Evolutionary conservation across 2,888 invertebrate genomes (phyloP), one percentile per base, ranked within the genome.

Genomic region (Tipula vernalis): DNA sequence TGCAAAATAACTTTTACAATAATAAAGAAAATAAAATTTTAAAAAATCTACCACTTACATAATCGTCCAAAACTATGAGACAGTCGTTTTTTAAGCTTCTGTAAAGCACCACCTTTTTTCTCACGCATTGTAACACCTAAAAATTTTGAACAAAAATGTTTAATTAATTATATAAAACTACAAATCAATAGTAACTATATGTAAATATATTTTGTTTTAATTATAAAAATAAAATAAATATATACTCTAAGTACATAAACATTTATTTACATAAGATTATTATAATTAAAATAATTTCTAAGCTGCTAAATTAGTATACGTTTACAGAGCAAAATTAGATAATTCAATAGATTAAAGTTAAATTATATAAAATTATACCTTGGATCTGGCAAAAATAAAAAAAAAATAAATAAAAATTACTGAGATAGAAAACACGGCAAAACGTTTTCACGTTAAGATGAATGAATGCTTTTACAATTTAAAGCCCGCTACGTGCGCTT

Each of bases 61-160:
- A 98, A 94, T 94, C 98, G 94, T 92, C 98, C 98, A 93, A 98
- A 98, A 93, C 98, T 98, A 92, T 98, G 96, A 91, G 98, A 98
- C 91, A 98, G 95, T 92, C 98, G 95, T 93, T 98, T 97, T 93
- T 97, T 96, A 91, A 98, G 94, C 93, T 98, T 98, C 93, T 98
- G 98, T 91, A 98, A 94, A 89, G 97, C 96, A 90, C 97, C 97
- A 89, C 96, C 96, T 92, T 97, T 96, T 93, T 98, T 98, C 93
- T 97, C 97, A 92, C 97, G 94, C 96, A 97, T 96, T 91, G 96
- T 96, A 93, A 97, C 97, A 92, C 95, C 95, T 93, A 94, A 89
- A 92, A 92, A 84, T 84, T 39, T 71, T 28, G 28, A 28, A 51
- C 71, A 71, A 71, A 71, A 71, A 71, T 57, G 6, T 57, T 28